phyloP scores from a whole-genome alignment of 2,113 vertebrate species.

The Serilophus lunatus region DNA sequence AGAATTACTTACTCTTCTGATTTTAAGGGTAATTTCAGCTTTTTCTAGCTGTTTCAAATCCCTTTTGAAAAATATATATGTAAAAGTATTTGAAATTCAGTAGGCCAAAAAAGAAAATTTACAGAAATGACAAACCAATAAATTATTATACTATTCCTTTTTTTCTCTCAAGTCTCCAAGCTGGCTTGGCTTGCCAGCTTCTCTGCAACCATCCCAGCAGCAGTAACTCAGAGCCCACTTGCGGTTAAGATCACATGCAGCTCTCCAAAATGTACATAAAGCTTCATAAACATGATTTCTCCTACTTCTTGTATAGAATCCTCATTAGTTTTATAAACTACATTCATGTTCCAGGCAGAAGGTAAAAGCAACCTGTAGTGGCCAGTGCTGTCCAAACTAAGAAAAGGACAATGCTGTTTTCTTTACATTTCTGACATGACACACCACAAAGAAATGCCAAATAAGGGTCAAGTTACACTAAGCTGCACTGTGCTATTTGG shows the following conservation, averaged over 20 bases:
- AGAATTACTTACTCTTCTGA: background rate
- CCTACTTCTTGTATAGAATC: background rate
- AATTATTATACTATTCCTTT: background rate
- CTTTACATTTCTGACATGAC: conserved; percentile 49
- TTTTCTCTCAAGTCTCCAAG: background rate
- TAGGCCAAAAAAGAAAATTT: background rate
- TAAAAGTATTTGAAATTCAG: background rate
- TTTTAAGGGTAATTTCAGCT: background rate
- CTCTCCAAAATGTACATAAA: background rate
- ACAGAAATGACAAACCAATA: background rate
- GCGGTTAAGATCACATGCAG: background rate
- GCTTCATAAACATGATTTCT: background rate
- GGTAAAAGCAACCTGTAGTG: background rate
- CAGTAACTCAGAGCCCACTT: background rate
- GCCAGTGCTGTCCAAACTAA: background rate
- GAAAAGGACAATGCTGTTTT: conserved; percentile 16
- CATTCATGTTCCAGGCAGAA: background rate
- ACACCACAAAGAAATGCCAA: conserved; percentile 36
- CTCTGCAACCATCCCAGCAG: background rate
- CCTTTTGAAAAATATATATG: background rate
- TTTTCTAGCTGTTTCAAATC: background rate
- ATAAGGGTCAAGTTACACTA: conserved; percentile 28
- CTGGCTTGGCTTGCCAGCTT: background rate
- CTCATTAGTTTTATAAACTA: background rate
- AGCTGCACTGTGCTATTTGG: conserved; percentile 23